Evolutionary conservation across 2,797 vertebrate genomes (phyloP), one percentile per base, ranked within the genome.

Genomic region (Lemur catta): DNA sequence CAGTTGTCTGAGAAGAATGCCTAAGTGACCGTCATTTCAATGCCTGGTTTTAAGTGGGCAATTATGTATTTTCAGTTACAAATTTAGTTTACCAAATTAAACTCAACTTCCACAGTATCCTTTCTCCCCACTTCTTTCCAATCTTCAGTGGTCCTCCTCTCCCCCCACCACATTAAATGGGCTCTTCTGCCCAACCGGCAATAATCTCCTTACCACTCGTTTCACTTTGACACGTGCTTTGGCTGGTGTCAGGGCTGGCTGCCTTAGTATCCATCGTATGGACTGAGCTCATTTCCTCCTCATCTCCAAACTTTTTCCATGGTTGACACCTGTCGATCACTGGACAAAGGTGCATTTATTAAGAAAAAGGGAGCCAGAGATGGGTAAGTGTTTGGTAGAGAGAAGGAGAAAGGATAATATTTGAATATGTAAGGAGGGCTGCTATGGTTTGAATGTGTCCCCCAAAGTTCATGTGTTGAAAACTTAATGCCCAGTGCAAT

Each of bases 1-100:
- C 43, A 13, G 38, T 69, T 93, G 94, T 94, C 74, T 57, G 81
- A 93, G 76, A 88, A 38, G 15, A 55, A 91, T n/a, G 26, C 38
- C 65, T 1, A 74, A 84, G 50, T 76, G 65, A 22, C 43, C 26
- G 12, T 75, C 67, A 33, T 65, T 57, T 93, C 50, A 4, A 1
- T 4, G n/a, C 65, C 52, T 12, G 7, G 18, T 69, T 89, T 63
- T 8, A 43, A 80, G 13, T 71, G 20, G 28, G 63, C n/a, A 90
- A 80, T 38, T 69, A 35, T 4, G 28, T 43, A 28, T 80, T 95
- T 96, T 91, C 52, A 84, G 89, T 46, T 13, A 59, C 1, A 30
- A 41, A 59, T 67, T 84, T 48, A 35, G 50, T 67, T 89, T 63
- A 57, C 63, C 61, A n/a, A 33, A 18, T 2, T 65, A 43, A 86